A percentile compares a stretch with the other conserved stretches of the same genome.
Evolutionary conservation across 64 coral and sea anemone species (phyloP).

Genomic region (Montipora foliosa): DNA sequence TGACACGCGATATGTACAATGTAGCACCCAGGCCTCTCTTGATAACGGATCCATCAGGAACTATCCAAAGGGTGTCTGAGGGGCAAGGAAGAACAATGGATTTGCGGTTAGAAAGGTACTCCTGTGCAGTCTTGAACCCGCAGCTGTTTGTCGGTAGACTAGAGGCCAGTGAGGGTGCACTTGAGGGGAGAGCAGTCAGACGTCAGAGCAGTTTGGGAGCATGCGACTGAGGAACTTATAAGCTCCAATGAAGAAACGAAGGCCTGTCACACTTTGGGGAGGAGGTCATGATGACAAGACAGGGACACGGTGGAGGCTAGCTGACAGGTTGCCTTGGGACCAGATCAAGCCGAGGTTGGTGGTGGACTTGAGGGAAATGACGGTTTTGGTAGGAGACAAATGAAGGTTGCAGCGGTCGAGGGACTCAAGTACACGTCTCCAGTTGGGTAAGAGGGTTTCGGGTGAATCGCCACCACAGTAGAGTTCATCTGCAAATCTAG

Average conservation of each 20-base stretch:
- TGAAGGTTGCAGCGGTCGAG: conserved; percentile 46
- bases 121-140: conserved; percentile 45
- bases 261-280: conserved; percentile 31
- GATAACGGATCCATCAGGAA: conserved; percentile 57
- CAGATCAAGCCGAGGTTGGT: conserved; percentile 32
- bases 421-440: conserved; percentile 11
- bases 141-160: conserved; percentile 36
- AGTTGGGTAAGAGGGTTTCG: conserved; percentile 28
- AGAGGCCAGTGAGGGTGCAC: conserved; percentile 27
- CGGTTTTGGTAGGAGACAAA: conserved; percentile 56
- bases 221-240: conserved; percentile 66
- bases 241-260: conserved; percentile 55
- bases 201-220: conserved; percentile 20
- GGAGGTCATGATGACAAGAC: not conserved
- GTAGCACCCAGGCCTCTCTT: conserved; percentile 63
- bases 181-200: conserved; percentile 17
- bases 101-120: conserved; percentile 7
- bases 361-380: conserved; percentile 33
- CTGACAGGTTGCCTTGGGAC: conserved; percentile 12
- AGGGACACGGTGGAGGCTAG: not conserved
- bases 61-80: conserved; percentile 56
- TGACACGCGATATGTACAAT: conserved; percentile 38
- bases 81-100: conserved; percentile 41
- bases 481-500: conserved; percentile 45
- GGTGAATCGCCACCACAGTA: conserved; percentile 19